Conservation (phyloP, 2,888 invertebrate genomes). For the Pammene fasciana region DNA sequence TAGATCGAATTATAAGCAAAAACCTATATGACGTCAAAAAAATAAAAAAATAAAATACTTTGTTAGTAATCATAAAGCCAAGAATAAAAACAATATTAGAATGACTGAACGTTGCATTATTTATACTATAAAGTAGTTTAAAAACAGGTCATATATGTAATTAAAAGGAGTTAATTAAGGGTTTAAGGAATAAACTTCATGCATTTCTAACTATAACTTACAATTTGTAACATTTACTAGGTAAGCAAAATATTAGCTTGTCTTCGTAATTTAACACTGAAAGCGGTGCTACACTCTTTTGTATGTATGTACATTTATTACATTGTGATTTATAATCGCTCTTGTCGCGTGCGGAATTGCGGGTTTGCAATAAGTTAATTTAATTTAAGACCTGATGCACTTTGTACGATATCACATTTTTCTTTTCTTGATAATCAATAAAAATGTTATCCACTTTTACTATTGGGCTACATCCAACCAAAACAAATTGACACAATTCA, state of each 20-base stretch:
- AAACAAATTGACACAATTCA: constrained; percentile 44
- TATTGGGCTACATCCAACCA: not conserved
- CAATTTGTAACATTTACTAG: constrained; percentile 46
- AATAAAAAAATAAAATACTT: too few relatives aligned
- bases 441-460: not conserved
- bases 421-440: constrained; percentile 42
- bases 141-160: not conserved
- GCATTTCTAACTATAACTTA: constrained; percentile 30
- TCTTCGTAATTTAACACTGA: constrained; percentile 53
- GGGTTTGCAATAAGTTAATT: constrained; percentile 69
- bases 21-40: too few relatives aligned
- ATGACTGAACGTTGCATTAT: too few relatives aligned
- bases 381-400: constrained; percentile 75
- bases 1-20: too few relatives aligned
- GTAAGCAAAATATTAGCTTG: constrained; percentile 49
- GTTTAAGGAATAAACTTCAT: not conserved
- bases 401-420: constrained; percentile 62
- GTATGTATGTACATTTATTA: constrained; percentile 70
- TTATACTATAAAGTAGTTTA: not conserved
- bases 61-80: too few relatives aligned
- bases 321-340: constrained; percentile 77
- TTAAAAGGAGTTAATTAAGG: too few relatives aligned
- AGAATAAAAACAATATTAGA: too few relatives aligned
- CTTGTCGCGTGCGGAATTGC: constrained; percentile 75
- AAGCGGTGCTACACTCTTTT: constrained; percentile 74